Base-by-base conservation (phyloP, 2,888 invertebrate genomes). In the Theristus sp. region DNA sequence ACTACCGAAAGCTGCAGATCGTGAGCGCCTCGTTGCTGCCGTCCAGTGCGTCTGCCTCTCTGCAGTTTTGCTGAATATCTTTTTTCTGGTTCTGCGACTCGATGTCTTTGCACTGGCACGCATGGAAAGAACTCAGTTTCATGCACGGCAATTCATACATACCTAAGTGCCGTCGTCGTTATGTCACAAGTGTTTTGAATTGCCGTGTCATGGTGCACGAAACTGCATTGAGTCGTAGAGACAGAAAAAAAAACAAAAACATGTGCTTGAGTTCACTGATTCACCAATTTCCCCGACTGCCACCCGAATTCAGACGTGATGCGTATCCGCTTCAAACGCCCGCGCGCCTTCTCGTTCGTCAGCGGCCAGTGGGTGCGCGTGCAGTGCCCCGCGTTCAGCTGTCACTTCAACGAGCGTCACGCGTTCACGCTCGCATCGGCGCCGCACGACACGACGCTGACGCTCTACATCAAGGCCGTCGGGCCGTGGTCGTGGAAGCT, bases 401-500 rank as follows among this genome's bases (percentile, higher is more conserved):
- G 62, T 49, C 29, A 59, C 26, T 72, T 73, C 65, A 73, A 73
- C 60, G 93, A 93, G 75, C 90, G 87, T 76, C 93, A 94, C 75
- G 90, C 91, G 22, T 90, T 94, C 75, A 93, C 93, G 0, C 75
- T 94, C 58, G 93, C 93, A 0, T 93, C 91, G 20, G 90, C 91
- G 0, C 93, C 93, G 0, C 93, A 94, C 71, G 90, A 93, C 75
- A 89, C 90, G 75, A 89, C 84, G 75, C 80, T 94, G 20, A 89
- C 90, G 1, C 88, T 91, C 70, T 93, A 93, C 73, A 93, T 94
- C 66, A 94, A 93, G 66, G 72, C 71, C 2, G 68, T 73, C 71
- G 85, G 93, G 0, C 91, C 91, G 0, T 93, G 91, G 91, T 93
- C 93, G 0, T 94, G 91, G 91, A 91, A 93, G 69, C 77, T 94